Base-by-base conservation (phyloP, 2,113 vertebrate genomes). In the Aptenodytes patagonicus region DNA sequence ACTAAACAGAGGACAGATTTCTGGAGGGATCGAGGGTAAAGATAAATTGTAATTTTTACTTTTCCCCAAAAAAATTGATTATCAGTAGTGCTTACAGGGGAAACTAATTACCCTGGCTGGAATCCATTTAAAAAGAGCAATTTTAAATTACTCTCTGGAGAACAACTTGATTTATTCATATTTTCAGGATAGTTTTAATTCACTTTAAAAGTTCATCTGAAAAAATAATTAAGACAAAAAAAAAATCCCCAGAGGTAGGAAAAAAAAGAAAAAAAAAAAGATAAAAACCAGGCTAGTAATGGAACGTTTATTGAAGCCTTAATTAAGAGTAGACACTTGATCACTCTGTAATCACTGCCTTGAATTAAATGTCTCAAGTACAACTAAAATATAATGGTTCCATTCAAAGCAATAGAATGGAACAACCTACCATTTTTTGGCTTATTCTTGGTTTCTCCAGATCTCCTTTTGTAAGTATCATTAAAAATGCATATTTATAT, bases 241-340 rank as follows among this genome's bases (percentile, higher is more conserved):
- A 42, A 47, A 7, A 91, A 90, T 65, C 46, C 10, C 15, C 40
- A 77, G 40, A 85, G 22, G 42, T 51, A 9, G 6, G 12, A 13
- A 2, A 54, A 22, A 29, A 32, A 25, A 25, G 22, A 16, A 21
- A 13, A 4, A 62, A 36, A 10, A 8, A 6, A 21, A 34, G 12
- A 75, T 10, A 29, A 40, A 79, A 60, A 34, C 2, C 9, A 84
- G 12, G 12, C 3, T 68, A 78, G 8, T 87, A 87, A 89, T 60
- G 29, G 36, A 87, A 93, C 40, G 20, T 8, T 71, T 91, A 68
- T 4, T 70, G 77, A 84, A 91, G 15, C 15, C 20, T 87, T 94
- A 95, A 88, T 92, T 91, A 91, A 89, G 51, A 79, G 15, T 11
- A 91, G 51, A 72, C 21, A 76, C n/a, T 95, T 79, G 66, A 90